Evolutionary conservation across 92 coral and sea anemone genomes (phyloP).

Genomic region (Muricea muricata): DNA sequence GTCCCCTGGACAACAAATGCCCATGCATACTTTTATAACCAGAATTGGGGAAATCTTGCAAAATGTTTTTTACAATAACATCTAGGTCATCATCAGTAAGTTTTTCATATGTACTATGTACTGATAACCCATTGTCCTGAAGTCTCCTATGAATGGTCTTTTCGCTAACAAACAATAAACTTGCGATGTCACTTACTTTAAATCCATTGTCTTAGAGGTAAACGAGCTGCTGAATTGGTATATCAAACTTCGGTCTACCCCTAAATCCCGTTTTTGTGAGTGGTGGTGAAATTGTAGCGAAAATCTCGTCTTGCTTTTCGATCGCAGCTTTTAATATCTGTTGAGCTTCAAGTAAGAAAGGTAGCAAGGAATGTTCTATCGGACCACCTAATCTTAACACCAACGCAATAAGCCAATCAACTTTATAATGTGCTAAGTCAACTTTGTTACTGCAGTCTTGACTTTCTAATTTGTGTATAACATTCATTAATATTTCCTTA

Average conservation of each 20-base stretch:
- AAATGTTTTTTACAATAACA: conserved; percentile 48
- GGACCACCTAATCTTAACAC: not conserved
- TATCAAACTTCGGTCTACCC: no score
- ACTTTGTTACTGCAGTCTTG: no score
- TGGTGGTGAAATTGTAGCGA: not conserved
- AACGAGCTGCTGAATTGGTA: not conserved
- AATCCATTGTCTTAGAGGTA: not conserved
- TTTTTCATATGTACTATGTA: conserved; percentile 61
- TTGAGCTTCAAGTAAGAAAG: not conserved
- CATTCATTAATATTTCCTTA: no score
- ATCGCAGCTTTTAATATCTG: not conserved
- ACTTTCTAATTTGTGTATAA: not conserved
- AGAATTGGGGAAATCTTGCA: conserved; percentile 69
- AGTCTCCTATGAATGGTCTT: conserved; percentile 71
- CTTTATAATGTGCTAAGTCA: not conserved
- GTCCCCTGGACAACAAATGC: conserved; percentile 63
- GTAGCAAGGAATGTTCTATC: not conserved
- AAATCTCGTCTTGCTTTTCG: not conserved
- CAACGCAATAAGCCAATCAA: not conserved
- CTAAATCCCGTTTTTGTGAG: not conserved
- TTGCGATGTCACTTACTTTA: not conserved
- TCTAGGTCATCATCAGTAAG: conserved; percentile 65
- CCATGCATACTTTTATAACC: conserved; percentile 74
- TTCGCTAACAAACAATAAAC: not conserved
- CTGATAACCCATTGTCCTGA: conserved; percentile 57